These are phyloP conservation scores for Syngnathus scovelli DNA, from an alignment of 2,113 vertebrate species.

Conservation along the genomic window DNA sequence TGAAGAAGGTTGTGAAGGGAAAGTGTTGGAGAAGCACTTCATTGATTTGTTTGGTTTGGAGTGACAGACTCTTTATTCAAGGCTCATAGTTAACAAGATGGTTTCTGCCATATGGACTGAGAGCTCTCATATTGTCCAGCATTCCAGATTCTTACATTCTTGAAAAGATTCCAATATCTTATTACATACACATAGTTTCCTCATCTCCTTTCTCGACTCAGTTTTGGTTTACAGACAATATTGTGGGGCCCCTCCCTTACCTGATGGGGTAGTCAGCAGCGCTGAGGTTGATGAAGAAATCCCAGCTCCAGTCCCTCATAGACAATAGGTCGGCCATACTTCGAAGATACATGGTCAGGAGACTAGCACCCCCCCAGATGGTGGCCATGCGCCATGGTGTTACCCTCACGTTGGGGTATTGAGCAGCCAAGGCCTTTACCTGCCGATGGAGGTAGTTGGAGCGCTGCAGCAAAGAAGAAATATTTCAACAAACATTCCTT, in stretches of 20 bases:
- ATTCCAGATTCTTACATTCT: background rate
- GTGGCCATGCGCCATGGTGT: conserved; percentile 97
- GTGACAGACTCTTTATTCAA: conserved; percentile 52
- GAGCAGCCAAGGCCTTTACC: conserved; percentile 77
- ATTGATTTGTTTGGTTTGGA: conserved; percentile 61
- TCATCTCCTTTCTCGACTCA: background rate
- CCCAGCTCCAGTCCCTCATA: conserved; percentile 96
- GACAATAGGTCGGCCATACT: conserved; percentile 91
- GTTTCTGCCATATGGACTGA: conserved; percentile 18
- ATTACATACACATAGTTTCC: background rate
- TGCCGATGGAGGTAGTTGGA: conserved; percentile 93
- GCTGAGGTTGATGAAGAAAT: conserved; percentile 99
- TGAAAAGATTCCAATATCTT: too few species aligned
- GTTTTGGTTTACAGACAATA: background rate
- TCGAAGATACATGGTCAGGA: conserved; percentile 91
- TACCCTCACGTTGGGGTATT: conserved; percentile 87
- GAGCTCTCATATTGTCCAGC: conserved; percentile 22
- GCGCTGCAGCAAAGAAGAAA: conserved; percentile 66
- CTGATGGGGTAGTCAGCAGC: conserved; percentile 97
- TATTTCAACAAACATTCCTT: background rate
- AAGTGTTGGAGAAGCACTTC: conserved; percentile 33
- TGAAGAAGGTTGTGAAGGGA: conserved; percentile 43
- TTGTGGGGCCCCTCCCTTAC: conserved; percentile 55
- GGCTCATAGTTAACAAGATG: conserved; percentile 44
- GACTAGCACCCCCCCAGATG: conserved; percentile 97